Evolutionary conservation across 2,888 invertebrate species (phyloP).

Genomic region (Nasonovia ribisnigri): DNA sequence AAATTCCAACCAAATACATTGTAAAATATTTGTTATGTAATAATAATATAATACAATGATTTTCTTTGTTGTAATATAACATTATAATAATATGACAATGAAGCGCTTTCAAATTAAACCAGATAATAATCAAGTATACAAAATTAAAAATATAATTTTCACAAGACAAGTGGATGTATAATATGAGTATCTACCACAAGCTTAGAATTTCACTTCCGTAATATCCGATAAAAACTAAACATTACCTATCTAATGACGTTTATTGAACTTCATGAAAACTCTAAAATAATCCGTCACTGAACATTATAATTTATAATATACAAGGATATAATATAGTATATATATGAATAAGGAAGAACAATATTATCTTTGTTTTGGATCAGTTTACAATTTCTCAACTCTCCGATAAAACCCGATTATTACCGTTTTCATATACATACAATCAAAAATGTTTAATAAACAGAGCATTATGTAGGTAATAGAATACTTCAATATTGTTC

Average conservation of each 20-base stretch:
- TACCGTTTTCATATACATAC: background rate
- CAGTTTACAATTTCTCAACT: background rate
- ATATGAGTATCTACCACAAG: background rate
- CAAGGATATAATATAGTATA: background rate
- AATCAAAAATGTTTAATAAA: background rate
- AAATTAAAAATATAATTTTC: background rate
- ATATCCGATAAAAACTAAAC: background rate
- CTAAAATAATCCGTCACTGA: background rate
- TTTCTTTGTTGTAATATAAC: background rate
- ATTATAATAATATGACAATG: background rate
- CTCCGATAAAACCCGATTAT: background rate
- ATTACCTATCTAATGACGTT: background rate
- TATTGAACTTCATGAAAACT: background rate
- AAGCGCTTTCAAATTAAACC: background rate
- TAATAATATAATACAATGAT: background rate
- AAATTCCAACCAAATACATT: background rate
- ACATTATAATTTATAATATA: background rate
- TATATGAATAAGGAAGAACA: constrained; percentile 2
- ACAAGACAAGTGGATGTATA: background rate
- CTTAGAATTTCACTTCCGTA: constrained; percentile 34
- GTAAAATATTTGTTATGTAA: background rate
- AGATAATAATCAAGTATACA: background rate
- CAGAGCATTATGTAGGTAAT: background rate
- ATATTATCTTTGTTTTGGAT: constrained; percentile 33
- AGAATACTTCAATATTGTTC: background rate